Percentiles rank a stretch among this genome's conserved stretches.
Evolutionary conservation across 2,797 vertebrate species (phyloP).

Genomic region (Philypnodon macrostomus): DNA sequence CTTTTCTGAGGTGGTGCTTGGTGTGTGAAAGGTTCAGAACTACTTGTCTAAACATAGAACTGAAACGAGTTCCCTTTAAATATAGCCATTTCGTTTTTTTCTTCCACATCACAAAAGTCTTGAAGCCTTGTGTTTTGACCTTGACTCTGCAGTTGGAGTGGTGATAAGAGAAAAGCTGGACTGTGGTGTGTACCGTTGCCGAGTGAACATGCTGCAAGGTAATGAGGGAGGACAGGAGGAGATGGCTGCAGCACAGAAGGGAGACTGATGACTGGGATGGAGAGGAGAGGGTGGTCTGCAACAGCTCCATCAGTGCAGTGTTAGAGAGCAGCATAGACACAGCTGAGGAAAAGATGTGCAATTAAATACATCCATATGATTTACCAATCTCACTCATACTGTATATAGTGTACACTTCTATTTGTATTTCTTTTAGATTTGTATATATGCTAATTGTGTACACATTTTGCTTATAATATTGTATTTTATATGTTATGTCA

Average conservation of each 20-base stretch:
- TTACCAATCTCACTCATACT: too few species aligned
- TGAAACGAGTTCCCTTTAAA: constrained; percentile 19
- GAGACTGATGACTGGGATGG: constrained; percentile 41
- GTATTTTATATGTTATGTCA: too few species aligned
- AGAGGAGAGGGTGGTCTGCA: constrained; percentile 80
- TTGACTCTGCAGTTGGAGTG: constrained; percentile 28
- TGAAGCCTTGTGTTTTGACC: constrained; percentile 24
- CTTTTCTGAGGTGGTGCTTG: too few species aligned
- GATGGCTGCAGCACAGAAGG: constrained; percentile 83
- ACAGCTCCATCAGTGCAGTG: constrained; percentile 80
- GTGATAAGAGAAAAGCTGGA: constrained; percentile 43
- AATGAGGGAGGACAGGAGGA: constrained; percentile 85
- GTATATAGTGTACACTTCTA: too few species aligned
- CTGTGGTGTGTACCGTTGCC: constrained; percentile 79
- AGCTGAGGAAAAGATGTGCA: constrained; percentile 68
- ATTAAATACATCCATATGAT: too few species aligned
- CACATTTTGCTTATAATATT: too few species aligned
- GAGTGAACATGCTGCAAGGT: constrained; percentile 80
- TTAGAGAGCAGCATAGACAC: constrained; percentile 88
- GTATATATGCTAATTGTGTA: too few species aligned
- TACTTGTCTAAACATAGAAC: constrained; percentile 4
- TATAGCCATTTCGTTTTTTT: constrained; percentile 29
- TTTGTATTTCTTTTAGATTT: too few species aligned
- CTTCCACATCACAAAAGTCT: constrained; percentile 4
- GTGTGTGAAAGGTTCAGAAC: too few species aligned